phyloP scores from a whole-genome alignment of 2,113 vertebrate genomes.

The Ailuropoda melanoleuca region DNA sequence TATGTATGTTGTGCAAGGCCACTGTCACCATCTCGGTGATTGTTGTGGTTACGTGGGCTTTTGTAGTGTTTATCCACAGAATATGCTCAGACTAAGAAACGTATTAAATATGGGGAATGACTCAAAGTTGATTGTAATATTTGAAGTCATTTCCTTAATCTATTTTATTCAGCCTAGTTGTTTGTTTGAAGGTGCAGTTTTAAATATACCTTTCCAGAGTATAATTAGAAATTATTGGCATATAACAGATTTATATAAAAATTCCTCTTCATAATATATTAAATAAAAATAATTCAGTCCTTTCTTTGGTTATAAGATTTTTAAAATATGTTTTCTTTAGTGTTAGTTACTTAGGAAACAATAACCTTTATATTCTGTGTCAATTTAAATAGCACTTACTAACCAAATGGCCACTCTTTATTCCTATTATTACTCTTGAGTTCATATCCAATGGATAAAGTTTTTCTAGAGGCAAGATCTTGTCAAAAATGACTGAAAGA shows the following conservation, averaged over 20 bases:
- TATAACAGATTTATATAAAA: conserved; percentile 47
- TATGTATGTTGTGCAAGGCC: not conserved
- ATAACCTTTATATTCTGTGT: conserved; percentile 48
- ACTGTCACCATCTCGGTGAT: not conserved
- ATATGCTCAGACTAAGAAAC: not conserved
- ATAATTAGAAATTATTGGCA: not conserved
- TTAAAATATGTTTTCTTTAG: conserved; percentile 38
- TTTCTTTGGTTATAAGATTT: conserved; percentile 46
- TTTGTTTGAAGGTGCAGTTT: not conserved
- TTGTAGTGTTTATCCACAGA: not conserved
- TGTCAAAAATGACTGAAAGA: not conserved
- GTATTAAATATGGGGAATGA: not conserved
- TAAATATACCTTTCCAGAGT: not conserved
- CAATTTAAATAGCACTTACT: conserved; percentile 49
- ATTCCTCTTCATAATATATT: not conserved
- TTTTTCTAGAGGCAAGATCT: conserved; percentile 1
- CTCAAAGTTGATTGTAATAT: not conserved
- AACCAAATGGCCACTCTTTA: conserved; percentile 46
- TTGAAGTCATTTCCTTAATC: not conserved
- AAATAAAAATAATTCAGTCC: not conserved
- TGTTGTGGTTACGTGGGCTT: not conserved
- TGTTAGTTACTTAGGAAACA: conserved; percentile 43
- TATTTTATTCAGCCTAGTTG: not conserved
- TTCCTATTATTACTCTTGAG: not conserved
- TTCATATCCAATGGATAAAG: not conserved